Conservation (phyloP, 2,797 vertebrate species). For the Cyclopterus lumpus region DNA sequence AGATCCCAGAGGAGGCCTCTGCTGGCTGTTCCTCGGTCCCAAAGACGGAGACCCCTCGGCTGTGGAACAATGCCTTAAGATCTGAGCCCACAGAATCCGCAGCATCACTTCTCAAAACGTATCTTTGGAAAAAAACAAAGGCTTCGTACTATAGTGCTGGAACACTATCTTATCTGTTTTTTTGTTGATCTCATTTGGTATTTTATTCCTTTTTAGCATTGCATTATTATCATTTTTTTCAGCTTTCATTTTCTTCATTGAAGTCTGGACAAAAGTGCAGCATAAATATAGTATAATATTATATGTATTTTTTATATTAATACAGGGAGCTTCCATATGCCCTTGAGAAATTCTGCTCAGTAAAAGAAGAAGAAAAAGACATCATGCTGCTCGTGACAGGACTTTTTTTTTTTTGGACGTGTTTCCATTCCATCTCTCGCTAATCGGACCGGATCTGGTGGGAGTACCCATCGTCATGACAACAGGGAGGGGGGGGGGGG, state of each 20-base stretch:
- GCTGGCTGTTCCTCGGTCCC: background rate
- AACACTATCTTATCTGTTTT: background rate
- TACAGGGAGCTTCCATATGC: background rate
- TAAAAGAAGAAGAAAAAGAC: background rate
- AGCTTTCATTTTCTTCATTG: background rate
- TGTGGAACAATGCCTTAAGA: too few species aligned
- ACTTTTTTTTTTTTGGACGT: constrained; percentile 30
- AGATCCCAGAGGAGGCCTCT: background rate
- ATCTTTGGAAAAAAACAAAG: background rate
- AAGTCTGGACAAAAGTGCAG: background rate
- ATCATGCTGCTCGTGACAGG: constrained; percentile 11
- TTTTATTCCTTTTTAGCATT: background rate
- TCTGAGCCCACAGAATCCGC: background rate
- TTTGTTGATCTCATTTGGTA: background rate
- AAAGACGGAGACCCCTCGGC: too few species aligned
- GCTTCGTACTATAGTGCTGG: background rate
- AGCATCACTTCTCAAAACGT: background rate
- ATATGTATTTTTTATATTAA: background rate
- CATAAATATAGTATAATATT: background rate
- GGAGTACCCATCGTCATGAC: constrained; percentile 40
- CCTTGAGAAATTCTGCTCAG: constrained; percentile 9
- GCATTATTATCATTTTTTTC: background rate
- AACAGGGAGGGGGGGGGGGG: constrained; percentile 11
- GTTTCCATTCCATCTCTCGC: constrained; percentile 25
- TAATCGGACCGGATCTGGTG: constrained; percentile 53